A percentile compares a stretch with the other conserved stretches of the same genome.
Evolutionary conservation across 2,888 invertebrate genomes (phyloP).

Genomic region (Teleogryllus oceanicus): DNA sequence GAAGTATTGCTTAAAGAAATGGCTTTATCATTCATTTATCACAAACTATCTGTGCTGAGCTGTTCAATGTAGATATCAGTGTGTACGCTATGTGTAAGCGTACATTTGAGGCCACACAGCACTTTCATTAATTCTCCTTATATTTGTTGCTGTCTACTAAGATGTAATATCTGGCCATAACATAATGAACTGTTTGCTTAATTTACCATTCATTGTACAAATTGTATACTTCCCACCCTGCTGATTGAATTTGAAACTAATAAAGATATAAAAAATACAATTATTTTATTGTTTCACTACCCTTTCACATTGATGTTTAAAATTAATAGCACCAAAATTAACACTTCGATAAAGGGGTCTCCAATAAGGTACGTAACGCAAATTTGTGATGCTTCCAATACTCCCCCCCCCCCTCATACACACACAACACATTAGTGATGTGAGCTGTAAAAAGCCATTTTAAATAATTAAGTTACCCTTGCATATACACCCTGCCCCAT

Average conservation of each 20-base stretch:
- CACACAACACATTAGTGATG: no score
- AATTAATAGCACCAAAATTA: no score
- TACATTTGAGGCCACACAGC: conserved; percentile 9
- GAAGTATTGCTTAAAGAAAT: not conserved
- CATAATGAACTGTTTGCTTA: conserved; percentile 12
- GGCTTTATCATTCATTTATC: conserved; percentile 18
- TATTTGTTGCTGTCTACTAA: conserved; percentile 2
- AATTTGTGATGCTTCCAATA: no score
- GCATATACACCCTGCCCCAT: no score
- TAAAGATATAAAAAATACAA: not conserved
- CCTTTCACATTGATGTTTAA: no score
- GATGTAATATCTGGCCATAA: conserved; percentile 9
- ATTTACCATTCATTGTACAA: conserved; percentile 18
- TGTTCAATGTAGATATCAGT: conserved; percentile 18
- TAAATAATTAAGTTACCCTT: no score
- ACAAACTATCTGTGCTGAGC: conserved; percentile 18
- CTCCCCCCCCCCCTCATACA: no score
- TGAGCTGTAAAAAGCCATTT: no score
- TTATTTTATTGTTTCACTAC: no score
- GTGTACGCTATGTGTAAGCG: conserved; percentile 1
- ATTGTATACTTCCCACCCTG: conserved; percentile 18
- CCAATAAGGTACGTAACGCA: no score
- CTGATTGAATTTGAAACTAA: conserved; percentile 18
- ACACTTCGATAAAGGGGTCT: no score
- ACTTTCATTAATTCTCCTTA: conserved; percentile 3